Evolutionary conservation across 1,140 invertebrate species (phyloP).

Genomic region (Drosophila chauvacae): DNA sequence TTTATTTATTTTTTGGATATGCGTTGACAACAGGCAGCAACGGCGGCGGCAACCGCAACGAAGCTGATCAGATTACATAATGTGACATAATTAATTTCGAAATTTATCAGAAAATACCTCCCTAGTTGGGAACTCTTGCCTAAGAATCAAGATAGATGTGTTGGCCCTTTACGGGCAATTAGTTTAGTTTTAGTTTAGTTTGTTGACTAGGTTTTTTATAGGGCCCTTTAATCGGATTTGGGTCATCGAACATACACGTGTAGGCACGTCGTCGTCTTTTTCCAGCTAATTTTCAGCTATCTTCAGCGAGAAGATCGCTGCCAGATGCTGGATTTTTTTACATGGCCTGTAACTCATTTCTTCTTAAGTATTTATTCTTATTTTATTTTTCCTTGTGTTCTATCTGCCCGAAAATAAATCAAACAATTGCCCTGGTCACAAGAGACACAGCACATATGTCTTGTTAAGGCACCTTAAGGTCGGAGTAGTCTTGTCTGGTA

Average conservation of each 20-base stretch:
- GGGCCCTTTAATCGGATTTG: constrained; percentile 64
- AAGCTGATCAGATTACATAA: constrained; percentile 84
- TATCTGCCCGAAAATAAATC: constrained; percentile 69
- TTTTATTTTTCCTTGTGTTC: constrained; percentile 22
- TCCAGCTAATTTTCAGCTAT: constrained; percentile 70
- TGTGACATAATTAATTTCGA: constrained; percentile 84
- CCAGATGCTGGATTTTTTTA: constrained; percentile 30
- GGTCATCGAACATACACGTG: constrained; percentile 67
- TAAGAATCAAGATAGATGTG: constrained; percentile 25
- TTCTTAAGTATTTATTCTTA: constrained; percentile 34
- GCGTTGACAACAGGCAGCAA: constrained; percentile 50
- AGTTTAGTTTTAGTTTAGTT: constrained; percentile 35
- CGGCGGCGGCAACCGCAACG: constrained; percentile 44
- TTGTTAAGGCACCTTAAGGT: constrained; percentile 45
- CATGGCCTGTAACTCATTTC: constrained; percentile 45
- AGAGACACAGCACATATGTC: constrained; percentile 41
- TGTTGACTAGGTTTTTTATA: constrained; percentile 14
- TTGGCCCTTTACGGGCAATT: constrained; percentile 24
- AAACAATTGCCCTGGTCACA: constrained; percentile 61
- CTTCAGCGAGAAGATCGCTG: constrained; percentile 56
- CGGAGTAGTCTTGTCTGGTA: constrained; percentile 29
- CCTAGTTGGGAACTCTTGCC: constrained; percentile 2
- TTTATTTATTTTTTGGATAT: constrained; percentile 32
- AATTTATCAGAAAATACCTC: constrained; percentile 48
- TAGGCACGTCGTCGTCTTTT: constrained; percentile 55